phyloP scores from a whole-genome alignment of 2,113 vertebrate species.

The Pardalotus punctatus region DNA sequence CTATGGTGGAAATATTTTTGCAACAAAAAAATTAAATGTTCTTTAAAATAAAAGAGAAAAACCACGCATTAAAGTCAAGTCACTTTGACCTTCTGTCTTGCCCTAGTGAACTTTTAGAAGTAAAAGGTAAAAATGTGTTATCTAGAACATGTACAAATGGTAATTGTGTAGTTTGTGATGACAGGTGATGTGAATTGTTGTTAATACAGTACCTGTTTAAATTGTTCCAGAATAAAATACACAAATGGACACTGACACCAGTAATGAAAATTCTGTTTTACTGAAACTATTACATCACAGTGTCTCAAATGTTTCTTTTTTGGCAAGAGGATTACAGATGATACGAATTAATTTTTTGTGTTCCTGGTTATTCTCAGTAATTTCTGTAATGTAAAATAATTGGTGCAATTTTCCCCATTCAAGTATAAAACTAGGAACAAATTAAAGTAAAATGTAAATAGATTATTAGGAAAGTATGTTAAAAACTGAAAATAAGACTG shows the following conservation, averaged over 20 bases:
- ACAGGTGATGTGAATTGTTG: not conserved
- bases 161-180: not conserved
- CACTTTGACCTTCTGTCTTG: not conserved
- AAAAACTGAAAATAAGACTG: not conserved
- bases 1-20: not conserved
- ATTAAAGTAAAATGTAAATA: not conserved
- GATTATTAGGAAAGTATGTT: not conserved
- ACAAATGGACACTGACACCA: not conserved
- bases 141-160: not conserved
- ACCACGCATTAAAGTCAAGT: not conserved
- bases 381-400: not conserved
- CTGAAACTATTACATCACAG: not conserved
- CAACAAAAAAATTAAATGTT: not conserved
- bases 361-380: not conserved
- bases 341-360: not conserved
- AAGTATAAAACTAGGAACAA: not conserved
- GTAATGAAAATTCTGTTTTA: not conserved
- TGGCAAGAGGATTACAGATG: not conserved
- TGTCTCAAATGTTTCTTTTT: not conserved
- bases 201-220: not conserved
- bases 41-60: not conserved
- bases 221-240: not conserved
- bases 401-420: not conserved
- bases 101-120: not conserved
- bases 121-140: not conserved